Percentiles rank a stretch among this genome's conserved stretches.
These are phyloP conservation scores for Synanthedon tipuliformis DNA, from an alignment of 2,888 invertebrate genomes.

Conservation along the genomic window DNA sequence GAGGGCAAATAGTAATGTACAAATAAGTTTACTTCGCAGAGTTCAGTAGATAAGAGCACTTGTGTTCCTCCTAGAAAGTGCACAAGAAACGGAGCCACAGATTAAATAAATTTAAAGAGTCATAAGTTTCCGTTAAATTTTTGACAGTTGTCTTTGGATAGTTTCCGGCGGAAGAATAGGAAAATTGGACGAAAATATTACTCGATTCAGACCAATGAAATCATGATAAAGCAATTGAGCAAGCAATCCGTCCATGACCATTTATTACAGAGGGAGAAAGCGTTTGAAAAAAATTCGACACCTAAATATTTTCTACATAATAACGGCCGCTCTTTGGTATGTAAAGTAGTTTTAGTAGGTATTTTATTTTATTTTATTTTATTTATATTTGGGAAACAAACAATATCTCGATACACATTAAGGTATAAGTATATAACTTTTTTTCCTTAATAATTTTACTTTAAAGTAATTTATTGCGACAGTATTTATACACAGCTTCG, in stretches of 20 bases:
- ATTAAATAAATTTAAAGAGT: not conserved
- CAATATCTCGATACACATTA: too few relatives aligned
- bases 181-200: not conserved
- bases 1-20: slow-evolving; percentile 34
- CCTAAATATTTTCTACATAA: slow-evolving; percentile 23
- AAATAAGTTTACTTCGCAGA: slow-evolving; percentile 21
- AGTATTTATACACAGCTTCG: too few relatives aligned
- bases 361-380: too few relatives aligned
- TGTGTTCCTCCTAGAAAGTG: slow-evolving; percentile 13
- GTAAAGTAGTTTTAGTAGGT: slow-evolving; percentile 48
- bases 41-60: slow-evolving; percentile 26
- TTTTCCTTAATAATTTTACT: too few relatives aligned
- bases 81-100: not conserved
- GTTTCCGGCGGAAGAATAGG: too few relatives aligned
- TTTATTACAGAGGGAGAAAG: slow-evolving; percentile 37
- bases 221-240: slow-evolving; percentile 38
- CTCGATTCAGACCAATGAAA: not conserved
- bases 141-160: too few relatives aligned
- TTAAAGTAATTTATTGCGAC: too few relatives aligned
- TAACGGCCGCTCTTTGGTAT: slow-evolving; percentile 35
- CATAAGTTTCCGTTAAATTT: not conserved
- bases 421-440: too few relatives aligned
- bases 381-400: too few relatives aligned
- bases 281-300: slow-evolving; percentile 30
- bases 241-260: slow-evolving; percentile 48